These are phyloP conservation scores for Pyrrhosoma nymphula DNA, from an alignment of 2,888 invertebrate species.

Conservation along the genomic window DNA sequence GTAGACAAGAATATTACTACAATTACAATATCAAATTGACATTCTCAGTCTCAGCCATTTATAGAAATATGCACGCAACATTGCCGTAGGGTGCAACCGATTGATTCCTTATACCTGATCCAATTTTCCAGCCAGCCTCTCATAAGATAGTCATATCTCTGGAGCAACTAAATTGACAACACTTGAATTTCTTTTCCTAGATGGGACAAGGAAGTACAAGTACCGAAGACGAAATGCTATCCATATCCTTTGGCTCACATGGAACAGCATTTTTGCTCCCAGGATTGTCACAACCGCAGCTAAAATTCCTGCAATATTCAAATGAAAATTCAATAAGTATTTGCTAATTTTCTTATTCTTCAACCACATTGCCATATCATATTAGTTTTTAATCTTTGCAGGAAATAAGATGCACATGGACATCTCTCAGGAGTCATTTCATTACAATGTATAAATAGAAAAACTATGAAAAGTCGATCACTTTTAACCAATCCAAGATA, in stretches of 20 bases:
- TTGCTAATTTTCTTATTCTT: too few relatives aligned
- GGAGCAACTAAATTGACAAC: slow-evolving; percentile 55
- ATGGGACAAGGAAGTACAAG: slow-evolving; percentile 42
- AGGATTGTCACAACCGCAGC: background rate
- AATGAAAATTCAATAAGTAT: too few relatives aligned
- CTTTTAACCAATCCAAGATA: too few relatives aligned
- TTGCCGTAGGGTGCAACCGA: background rate
- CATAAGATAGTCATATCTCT: slow-evolving; percentile 34
- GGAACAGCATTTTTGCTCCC: slow-evolving; percentile 22
- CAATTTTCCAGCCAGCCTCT: background rate
- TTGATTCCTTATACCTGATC: background rate
- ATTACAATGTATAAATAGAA: too few relatives aligned
- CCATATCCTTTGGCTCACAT: background rate
- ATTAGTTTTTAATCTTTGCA: too few relatives aligned
- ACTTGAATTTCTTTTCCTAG: slow-evolving; percentile 38
- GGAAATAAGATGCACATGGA: too few relatives aligned
- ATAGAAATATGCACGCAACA: background rate
- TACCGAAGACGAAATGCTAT: slow-evolving; percentile 46
- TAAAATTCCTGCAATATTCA: background rate
- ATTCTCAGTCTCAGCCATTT: slow-evolving; percentile 53
- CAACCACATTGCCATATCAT: too few relatives aligned
- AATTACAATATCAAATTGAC: slow-evolving; percentile 47
- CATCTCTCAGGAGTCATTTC: too few relatives aligned
- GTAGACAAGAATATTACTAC: slow-evolving; percentile 34
- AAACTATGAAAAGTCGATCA: too few relatives aligned